Conservation (phyloP, 1,140 invertebrate genomes). For the Tetramorium parvispinum region DNA sequence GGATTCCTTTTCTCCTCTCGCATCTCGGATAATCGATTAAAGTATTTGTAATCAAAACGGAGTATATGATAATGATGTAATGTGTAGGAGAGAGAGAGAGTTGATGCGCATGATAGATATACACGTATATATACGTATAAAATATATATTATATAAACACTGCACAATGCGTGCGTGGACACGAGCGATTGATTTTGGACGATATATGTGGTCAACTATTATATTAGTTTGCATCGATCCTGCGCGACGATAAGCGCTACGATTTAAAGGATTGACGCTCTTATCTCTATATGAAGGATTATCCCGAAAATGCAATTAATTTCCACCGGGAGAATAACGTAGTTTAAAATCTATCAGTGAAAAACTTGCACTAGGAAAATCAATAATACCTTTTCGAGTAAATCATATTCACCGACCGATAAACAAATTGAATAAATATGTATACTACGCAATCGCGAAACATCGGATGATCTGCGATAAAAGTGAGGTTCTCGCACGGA, state of each 20-base stretch:
- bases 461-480: neutral
- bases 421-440: neutral
- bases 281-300: slow-evolving; percentile 38
- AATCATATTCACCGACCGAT: neutral
- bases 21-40: neutral
- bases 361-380: neutral
- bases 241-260: slow-evolving; percentile 4
- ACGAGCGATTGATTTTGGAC: slow-evolving; percentile 24
- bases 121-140: no score
- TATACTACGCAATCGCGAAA: neutral
- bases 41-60: neutral
- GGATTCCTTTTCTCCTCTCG: neutral
- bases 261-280: neutral
- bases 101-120: neutral
- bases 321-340: neutral
- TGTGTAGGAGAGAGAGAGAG: neutral
- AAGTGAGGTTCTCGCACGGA: neutral
- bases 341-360: neutral
- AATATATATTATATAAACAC: slow-evolving; percentile 5
- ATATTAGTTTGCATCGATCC: slow-evolving; percentile 54
- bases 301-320: slow-evolving; percentile 52
- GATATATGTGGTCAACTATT: neutral
- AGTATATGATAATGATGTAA: neutral
- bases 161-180: slow-evolving; percentile 30
- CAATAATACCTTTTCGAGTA: neutral